phyloP scores from a whole-genome alignment of 1,140 invertebrate species.

The Gryllus bimaculatus region DNA sequence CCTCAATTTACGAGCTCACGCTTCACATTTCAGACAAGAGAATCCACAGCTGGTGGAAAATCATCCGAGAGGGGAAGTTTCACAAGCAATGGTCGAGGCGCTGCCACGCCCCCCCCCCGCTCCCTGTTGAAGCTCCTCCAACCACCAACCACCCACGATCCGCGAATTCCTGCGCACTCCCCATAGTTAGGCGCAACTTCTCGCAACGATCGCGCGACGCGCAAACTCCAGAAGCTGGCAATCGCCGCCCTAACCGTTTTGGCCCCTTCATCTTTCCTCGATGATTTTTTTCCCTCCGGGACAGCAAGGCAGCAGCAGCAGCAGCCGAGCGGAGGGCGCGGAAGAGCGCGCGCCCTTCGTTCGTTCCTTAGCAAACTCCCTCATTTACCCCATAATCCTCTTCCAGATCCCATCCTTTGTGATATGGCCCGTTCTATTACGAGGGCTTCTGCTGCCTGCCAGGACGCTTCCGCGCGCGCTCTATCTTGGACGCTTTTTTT shows the following conservation, averaged over 20 bases:
- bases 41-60: no score
- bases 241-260: background rate
- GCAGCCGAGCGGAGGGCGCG: background rate
- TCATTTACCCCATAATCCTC: background rate
- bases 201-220: no score
- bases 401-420: conserved; percentile 3
- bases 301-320: background rate
- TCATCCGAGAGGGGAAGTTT: no score
- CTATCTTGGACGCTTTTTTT: background rate
- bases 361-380: background rate
- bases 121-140: no score
- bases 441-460: background rate
- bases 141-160: no score
- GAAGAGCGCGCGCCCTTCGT: background rate
- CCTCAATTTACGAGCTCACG: no score
- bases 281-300: background rate
- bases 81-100: no score
- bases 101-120: no score
- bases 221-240: background rate
- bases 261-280: background rate
- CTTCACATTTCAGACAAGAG: no score
- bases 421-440: background rate
- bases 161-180: no score
- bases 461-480: background rate
- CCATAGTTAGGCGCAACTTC: no score